Evolutionary conservation across 2,797 vertebrate species (phyloP), one percentile per base, ranked within the genome.

Genomic region (Sebastiscus albofasciatus): DNA sequence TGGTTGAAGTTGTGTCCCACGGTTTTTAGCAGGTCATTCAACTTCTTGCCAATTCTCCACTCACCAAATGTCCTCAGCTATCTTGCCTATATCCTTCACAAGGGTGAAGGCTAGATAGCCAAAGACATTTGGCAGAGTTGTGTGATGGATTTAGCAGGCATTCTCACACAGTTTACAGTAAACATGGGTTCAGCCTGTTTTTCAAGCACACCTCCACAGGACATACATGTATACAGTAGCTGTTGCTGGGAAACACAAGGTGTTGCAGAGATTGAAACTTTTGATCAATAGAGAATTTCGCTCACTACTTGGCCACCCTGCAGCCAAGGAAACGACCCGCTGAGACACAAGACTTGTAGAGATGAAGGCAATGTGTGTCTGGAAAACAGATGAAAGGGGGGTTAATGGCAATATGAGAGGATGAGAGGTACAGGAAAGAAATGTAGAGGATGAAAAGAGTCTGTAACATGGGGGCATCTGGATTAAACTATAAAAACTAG

Each of bases 351-450:
- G 72, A 66, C 58, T 69, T 77, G 18, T 29, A 22, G 27, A 87
- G 76, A 89, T 86, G 75, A 84, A 83, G 80, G 82, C 26, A 78
- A 82, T 49, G 34, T 65, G 77, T 64, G 75, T 67, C 74, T 72
- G 68, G 69, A 80, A 88, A 85, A 85, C 75, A 90, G 78, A 90
- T 91, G 76, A 92, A 93, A 90, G 83, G 46, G 65, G 61, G 34
- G 83, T 88, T 87, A 89, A 89, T 86, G 79, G 83, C 14, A 8
- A 72, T 70, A 72, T 65, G 65, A 84, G 70, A 83, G 62, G 31
- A 79, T 27, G 12, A 61, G 46, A 80, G 42, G 76, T 39, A 71
- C 29, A 60, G 49, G 72, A 66, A 80, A 76, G 66, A 84, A 80
- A 80, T 67, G 66, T 12, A 61, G 72, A 84, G 83, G 82, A 91